Evolutionary conservation across 1,140 invertebrate genomes (phyloP), one percentile per base, ranked within the genome.

Genomic region (Plutomurus gul): DNA sequence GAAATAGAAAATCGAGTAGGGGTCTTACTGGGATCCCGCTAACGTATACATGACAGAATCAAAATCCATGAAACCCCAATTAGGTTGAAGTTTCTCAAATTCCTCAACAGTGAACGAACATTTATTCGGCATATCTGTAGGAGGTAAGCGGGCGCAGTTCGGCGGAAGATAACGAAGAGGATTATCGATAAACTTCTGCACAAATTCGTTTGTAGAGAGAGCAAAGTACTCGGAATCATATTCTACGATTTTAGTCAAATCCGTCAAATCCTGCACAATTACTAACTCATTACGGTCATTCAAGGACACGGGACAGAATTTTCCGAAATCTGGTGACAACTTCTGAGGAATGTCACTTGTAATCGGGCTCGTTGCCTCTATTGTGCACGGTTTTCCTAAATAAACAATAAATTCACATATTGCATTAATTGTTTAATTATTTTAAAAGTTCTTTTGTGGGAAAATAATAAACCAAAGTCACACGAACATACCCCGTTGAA

Each of bases 31-130:
- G 25, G 39, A 72, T 46, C 73, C 56, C 0, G 51, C 73, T 36
- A 76, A 13, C 1, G 43, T 20, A 70, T 82, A 82, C 22, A 79
- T n/a, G 4, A 82, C 81, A n/a, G 77, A 74, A 30, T 82, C 81
- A 79, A 76, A 79, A 27, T 82, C 76, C 30, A 22, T 13, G 27
- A 82, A 82, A 3, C 81, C 81, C 75, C 75, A 79, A 18, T 40
- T 10, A 7, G 36, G 47, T 27, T 43, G 16, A 5, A 82, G 60
- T n/a, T n/a, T 6, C 16, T 65, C 47, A 30, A 79, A 51, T 47
- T 82, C 70, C 3, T 76, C 2, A 16, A n/a, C 56, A 6, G 30
- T 65, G 5, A 65, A 65, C 0, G 25, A 30, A 36, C 27, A 16
- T 27, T n/a, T 13, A 7, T 36, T 65, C 5, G 56, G 56, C 8